phyloP scores from a whole-genome alignment of 2,888 invertebrate genomes.

The Hirtodrosophila confusa region DNA sequence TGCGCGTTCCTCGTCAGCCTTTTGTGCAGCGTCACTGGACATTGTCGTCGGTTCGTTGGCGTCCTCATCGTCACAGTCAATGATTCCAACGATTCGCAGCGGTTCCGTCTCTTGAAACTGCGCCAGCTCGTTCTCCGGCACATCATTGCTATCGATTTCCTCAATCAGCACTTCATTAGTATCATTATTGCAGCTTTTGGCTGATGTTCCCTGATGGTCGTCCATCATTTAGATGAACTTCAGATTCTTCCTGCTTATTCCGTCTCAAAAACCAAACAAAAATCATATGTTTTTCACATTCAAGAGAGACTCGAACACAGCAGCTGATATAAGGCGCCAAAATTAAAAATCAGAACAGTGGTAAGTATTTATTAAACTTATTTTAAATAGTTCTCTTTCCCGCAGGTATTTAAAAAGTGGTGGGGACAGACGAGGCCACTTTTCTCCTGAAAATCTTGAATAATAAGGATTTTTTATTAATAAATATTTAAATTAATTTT shows the following conservation, averaged over 20 bases:
- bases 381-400: too few species aligned
- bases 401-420: too few species aligned
- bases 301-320: not conserved
- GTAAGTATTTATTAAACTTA: too few species aligned
- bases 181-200: conserved; percentile 19
- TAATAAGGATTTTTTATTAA: too few species aligned
- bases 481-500: too few species aligned
- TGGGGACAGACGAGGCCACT: too few species aligned
- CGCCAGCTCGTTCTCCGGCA: conserved; percentile 80
- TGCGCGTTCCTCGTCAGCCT: conserved; percentile 84
- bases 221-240: conserved; percentile 21
- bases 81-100: conserved; percentile 68
- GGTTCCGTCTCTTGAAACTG: conserved; percentile 82
- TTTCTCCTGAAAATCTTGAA: too few species aligned
- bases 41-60: conserved; percentile 4
- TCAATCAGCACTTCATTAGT: conserved; percentile 72
- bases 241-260: too few species aligned
- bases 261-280: conserved; percentile 2
- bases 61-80: conserved; percentile 35
- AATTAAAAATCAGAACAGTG: too few species aligned
- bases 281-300: conserved; percentile 16
- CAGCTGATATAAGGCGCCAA: too few species aligned
- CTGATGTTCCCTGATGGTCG: conserved; percentile 4
- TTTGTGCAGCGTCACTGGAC: conserved; percentile 8
- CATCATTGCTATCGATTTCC: conserved; percentile 80